Evolutionary conservation across 1,140 invertebrate species (phyloP), one percentile per base, ranked within the genome.

Genomic region (Rhizoglyphus robini): DNA sequence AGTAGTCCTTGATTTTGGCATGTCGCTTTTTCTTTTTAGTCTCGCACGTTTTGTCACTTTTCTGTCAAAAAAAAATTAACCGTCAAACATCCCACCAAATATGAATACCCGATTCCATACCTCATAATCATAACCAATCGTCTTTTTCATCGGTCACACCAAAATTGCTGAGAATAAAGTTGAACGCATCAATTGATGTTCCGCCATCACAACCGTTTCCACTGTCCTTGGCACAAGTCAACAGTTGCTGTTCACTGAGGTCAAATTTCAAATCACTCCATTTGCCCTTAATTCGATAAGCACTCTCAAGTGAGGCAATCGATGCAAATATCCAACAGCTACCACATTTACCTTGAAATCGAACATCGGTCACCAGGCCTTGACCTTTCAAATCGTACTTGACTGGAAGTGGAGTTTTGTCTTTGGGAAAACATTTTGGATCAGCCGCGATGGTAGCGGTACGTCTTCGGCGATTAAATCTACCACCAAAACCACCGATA

Each of bases 121-220:
- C 27, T 31, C n/a, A 25, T 20, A 23, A 20, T 31, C 27, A 61
- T 69, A 69, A 4, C 31, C 20, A 49, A 62, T 65, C 8, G 47
- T n/a, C 27, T 18, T 4, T 2, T 32, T 69, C 68, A 32, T 30
- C 67, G 31, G 68, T 66, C 2, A 65, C 36, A 11, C 68, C 68
- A 15, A 65, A 32, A 27, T 62, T 69, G 34, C 66, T 57, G 11
- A 69, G 63, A 34, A 69, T 38, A 49, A 69, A 69, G n/a, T 69
- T 54, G 20, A 95, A 92, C 49, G 88, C 88, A 71, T 87, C 81
- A 77, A 95, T 89, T 96, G 30, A 95, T 8, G 54, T 58, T 78
- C 64, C 93, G 92, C 69, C 93, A 70, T 89, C 84, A 77, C 94
- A 98, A 49, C 94, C 94, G 74, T 93, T 84, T 78, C 97, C 97